Percentiles rank a stretch among this genome's conserved stretches.
These are phyloP conservation scores for Urechis unicinctus DNA, from an alignment of 2,888 invertebrate species.

Conservation along the genomic window DNA sequence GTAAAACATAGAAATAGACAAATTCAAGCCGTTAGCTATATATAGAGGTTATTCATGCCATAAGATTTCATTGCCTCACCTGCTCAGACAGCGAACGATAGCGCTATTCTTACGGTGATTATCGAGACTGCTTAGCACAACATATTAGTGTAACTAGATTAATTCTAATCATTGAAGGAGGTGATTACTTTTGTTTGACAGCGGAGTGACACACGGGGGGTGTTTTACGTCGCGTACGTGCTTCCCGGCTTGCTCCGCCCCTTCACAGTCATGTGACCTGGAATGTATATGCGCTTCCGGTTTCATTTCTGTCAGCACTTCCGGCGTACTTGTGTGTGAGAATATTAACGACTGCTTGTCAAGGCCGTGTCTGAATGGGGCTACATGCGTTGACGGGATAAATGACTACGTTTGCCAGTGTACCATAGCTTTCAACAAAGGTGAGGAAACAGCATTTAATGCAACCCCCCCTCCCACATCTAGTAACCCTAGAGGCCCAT, in stretches of 20 bases:
- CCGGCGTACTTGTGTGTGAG: conserved; percentile 11
- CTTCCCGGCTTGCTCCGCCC: conserved; percentile 13
- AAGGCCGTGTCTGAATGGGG: conserved; percentile 26
- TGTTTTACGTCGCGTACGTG: conserved; percentile 13
- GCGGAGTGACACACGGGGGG: conserved; percentile 14
- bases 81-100: too few relatives aligned
- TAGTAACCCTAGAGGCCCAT: too few relatives aligned
- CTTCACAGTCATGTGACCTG: conserved; percentile 17
- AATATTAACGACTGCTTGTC: conserved; percentile 20
- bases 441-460: too few relatives aligned
- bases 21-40: too few relatives aligned
- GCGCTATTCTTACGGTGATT: too few relatives aligned
- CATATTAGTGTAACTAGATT: not conserved
- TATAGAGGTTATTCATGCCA: too few relatives aligned
- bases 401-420: conserved; percentile 87
- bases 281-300: conserved; percentile 18
- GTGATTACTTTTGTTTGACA: conserved; percentile 1
- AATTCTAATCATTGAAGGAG: not conserved
- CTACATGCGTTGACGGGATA: conserved; percentile 76
- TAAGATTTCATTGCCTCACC: too few relatives aligned
- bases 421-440: conserved; percentile 21
- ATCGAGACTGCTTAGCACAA: too few relatives aligned
- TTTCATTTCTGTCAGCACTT: conserved; percentile 6
- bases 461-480: too few relatives aligned
- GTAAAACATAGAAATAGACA: too few relatives aligned